Evolutionary conservation across 2,888 invertebrate species (phyloP).

Genomic region (Drosophila kuntzei): DNA sequence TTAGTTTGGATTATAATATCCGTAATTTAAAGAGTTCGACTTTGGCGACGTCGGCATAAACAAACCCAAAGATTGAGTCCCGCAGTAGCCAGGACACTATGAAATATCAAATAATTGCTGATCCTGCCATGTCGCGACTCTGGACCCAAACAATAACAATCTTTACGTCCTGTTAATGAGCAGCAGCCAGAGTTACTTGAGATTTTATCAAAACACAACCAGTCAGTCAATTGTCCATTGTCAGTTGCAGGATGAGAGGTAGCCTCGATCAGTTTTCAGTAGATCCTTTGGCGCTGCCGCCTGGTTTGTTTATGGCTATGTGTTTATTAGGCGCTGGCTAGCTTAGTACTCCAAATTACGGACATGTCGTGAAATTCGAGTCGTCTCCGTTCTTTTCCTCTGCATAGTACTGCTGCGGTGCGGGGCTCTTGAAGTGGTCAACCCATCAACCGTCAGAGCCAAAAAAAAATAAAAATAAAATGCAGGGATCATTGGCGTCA

Average conservation of each 20-base stretch:
- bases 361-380: slow-evolving; percentile 63
- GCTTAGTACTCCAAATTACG: slow-evolving; percentile 53
- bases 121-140: slow-evolving; percentile 65
- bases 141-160: slow-evolving; percentile 53
- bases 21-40: slow-evolving; percentile 24
- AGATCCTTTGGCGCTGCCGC: slow-evolving; percentile 65
- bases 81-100: slow-evolving; percentile 18
- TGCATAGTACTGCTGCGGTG: slow-evolving; percentile 27
- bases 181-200: slow-evolving; percentile 64
- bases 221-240: slow-evolving; percentile 3
- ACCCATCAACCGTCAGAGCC: slow-evolving; percentile 55
- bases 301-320: slow-evolving; percentile 67
- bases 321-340: slow-evolving; percentile 67
- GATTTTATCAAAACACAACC: slow-evolving; percentile 77
- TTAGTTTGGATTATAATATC: slow-evolving; percentile 45
- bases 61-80: slow-evolving; percentile 36
- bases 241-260: slow-evolving; percentile 45
- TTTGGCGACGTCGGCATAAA: slow-evolving; percentile 61
- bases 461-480: neutral
- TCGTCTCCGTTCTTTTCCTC: slow-evolving; percentile 8
- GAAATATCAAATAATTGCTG: slow-evolving; percentile 35
- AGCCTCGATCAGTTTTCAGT: slow-evolving; percentile 51
- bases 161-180: slow-evolving; percentile 59
- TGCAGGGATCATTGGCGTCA: slow-evolving; percentile 16
- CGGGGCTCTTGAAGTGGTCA: slow-evolving; percentile 74